Evolutionary conservation across 2,888 invertebrate species (phyloP).

Genomic region (Leptopterna dolabrata): DNA sequence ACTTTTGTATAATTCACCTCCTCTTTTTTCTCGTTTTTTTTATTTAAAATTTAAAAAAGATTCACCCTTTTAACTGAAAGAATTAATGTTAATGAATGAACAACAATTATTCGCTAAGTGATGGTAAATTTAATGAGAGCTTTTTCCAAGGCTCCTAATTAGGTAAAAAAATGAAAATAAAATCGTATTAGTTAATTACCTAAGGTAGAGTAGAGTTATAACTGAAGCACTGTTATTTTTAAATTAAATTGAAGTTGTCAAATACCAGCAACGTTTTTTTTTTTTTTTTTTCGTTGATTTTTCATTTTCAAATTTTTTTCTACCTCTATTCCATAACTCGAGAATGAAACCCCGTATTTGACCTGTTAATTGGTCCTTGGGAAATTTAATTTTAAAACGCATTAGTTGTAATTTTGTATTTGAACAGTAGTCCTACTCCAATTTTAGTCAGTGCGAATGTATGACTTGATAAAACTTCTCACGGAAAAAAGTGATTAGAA

Average conservation of each 20-base stretch:
- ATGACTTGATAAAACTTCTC: not conserved
- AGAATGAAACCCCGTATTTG: not conserved
- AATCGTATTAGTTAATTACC: conserved; percentile 46
- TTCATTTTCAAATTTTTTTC: not conserved
- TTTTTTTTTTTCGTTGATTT: not conserved
- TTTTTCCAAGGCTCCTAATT: conserved; percentile 1
- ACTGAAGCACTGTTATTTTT: conserved; percentile 56
- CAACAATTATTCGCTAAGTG: conserved; percentile 45
- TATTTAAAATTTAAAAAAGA: not conserved
- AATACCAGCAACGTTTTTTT: conserved; percentile 26
- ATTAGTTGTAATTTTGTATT: conserved; percentile 11
- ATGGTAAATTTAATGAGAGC: conserved; percentile 41
- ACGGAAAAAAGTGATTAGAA: not conserved
- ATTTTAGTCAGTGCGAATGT: not conserved
- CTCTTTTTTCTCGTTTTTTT: not conserved
- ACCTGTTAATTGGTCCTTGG: not conserved
- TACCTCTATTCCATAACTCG: not conserved
- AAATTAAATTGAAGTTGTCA: conserved; percentile 50
- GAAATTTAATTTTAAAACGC: not conserved
- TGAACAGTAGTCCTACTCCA: not conserved
- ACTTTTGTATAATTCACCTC: not conserved
- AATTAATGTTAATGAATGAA: conserved; percentile 38
- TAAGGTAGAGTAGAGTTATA: conserved; percentile 56
- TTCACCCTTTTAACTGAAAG: conserved; percentile 26
- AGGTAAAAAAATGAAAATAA: conserved; percentile 3